Evolutionary conservation across 2,797 vertebrate genomes (phyloP).

Genomic region (Pangasius djambal): DNA sequence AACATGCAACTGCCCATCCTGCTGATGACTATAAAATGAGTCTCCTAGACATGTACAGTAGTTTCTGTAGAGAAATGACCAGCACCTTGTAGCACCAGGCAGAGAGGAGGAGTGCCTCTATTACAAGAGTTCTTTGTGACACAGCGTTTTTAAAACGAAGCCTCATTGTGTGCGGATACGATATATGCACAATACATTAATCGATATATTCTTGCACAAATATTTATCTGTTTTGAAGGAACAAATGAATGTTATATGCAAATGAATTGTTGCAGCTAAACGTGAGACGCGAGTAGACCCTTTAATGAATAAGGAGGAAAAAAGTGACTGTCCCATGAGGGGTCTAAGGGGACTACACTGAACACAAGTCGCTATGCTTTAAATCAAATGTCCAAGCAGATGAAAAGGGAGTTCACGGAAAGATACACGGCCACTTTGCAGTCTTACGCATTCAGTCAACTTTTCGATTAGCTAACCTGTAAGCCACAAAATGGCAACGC

Average conservation of each 20-base stretch:
- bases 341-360: background rate
- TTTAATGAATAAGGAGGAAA: background rate
- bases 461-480: too few relatives aligned
- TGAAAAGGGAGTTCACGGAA: background rate
- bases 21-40: background rate
- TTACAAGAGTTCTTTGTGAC: constrained; percentile 70
- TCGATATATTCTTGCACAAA: background rate
- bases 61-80: constrained; percentile 15
- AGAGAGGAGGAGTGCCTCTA: constrained; percentile 63
- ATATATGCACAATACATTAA: too few relatives aligned
- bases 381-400: background rate
- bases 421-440: background rate
- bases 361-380: background rate
- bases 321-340: background rate
- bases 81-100: constrained; percentile 12
- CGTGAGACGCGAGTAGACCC: background rate
- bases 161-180: constrained; percentile 60
- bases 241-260: background rate
- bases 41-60: background rate
- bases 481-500: background rate
- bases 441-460: background rate
- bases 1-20: background rate
- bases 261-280: background rate
- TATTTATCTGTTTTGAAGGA: background rate
- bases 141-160: constrained; percentile 74